A percentile compares a stretch with the other conserved stretches of the same genome.
Conservation (phyloP, 2,113 vertebrate species). For the Pao palembangensis region DNA sequence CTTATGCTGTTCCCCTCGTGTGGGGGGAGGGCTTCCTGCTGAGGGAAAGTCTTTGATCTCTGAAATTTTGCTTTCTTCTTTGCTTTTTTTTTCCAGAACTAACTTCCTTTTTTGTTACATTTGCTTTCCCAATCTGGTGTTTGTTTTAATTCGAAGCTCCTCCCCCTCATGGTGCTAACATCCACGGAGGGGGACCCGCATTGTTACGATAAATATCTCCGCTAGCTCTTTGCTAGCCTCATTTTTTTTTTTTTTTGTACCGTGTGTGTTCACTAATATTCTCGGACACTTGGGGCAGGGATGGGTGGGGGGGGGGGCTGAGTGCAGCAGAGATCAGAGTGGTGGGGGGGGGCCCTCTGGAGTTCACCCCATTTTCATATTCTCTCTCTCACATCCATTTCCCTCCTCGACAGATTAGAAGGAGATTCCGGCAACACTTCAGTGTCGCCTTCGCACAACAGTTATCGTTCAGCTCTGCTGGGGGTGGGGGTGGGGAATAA, state of each 20-base stretch:
- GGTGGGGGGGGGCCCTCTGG: slow-evolving; percentile 62
- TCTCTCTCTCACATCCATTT: slow-evolving; percentile 51
- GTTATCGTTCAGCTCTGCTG: slow-evolving; percentile 44
- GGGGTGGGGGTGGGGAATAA: slow-evolving; percentile 11
- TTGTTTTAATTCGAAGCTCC: too few species aligned
- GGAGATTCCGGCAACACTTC: slow-evolving; percentile 38
- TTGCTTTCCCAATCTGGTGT: too few species aligned
- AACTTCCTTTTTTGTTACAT: too few species aligned
- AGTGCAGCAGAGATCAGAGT: slow-evolving; percentile 70
- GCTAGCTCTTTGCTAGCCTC: too few species aligned
- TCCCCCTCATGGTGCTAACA: too few species aligned
- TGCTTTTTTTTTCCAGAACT: too few species aligned
- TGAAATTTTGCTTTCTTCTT: too few species aligned
- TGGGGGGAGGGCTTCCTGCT: too few species aligned
- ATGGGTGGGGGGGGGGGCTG: slow-evolving; percentile 38
- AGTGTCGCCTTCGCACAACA: slow-evolving; percentile 34
- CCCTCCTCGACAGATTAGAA: slow-evolving; percentile 57
- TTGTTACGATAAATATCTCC: too few species aligned
- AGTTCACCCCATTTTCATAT: slow-evolving; percentile 65
- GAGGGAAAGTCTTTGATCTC: too few species aligned
- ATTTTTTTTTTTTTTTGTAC: background rate
- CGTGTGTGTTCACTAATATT: slow-evolving; percentile 96
- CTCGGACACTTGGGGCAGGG: slow-evolving; percentile 94
- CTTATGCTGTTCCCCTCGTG: background rate
- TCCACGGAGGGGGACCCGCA: too few species aligned